Evolutionary conservation across 2,888 invertebrate species (phyloP), one percentile per base, ranked within the genome.

Genomic region (Lasioglossum calceatum): DNA sequence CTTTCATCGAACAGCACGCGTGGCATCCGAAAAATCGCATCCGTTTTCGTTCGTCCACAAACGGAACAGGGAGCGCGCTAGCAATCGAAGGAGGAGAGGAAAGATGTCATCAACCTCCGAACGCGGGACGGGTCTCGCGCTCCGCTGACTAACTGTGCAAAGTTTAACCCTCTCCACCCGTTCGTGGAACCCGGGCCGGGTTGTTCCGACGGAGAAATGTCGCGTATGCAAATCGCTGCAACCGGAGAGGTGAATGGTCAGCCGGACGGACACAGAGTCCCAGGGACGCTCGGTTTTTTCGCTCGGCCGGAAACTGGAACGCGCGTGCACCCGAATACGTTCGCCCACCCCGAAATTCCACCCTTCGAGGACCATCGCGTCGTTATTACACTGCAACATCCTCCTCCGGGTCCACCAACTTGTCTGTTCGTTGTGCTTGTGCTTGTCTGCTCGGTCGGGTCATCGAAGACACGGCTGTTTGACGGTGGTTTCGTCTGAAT

Each of bases 131-230:
- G 81, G 77, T 76, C 84, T 54, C 87, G 83, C 81, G 87, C 70
- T 32, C 89, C 91, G 91, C 87, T 91, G 91, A 91, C 92, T 91
- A 91, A 91, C 91, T 90, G 92, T 91, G 92, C 91, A 92, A 91
- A 91, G 91, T 92, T 91, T 90, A 92, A 92, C 87, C 91, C 92
- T 78, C 88, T 81, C 86, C 74, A 39, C 23, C 70, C 19, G 70
- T 70, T 70, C 70, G 77, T 81, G 85, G 82, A 91, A 85, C 86
- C 86, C 88, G 84, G 86, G 86, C 84, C 82, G 75, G 50, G 10
- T 82, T 87, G 5, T 81, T 88, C 85, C 85, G 67, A 81, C 82
- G 77, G 86, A 85, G 88, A 91, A 90, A 90, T 84, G 88, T 88
- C 90, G 82, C 83, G 83, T 87, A 91, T 91, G 91, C 91, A 90